Base-by-base conservation (phyloP, 2,888 invertebrate genomes). In the Zaprionus bogoriensis region DNA sequence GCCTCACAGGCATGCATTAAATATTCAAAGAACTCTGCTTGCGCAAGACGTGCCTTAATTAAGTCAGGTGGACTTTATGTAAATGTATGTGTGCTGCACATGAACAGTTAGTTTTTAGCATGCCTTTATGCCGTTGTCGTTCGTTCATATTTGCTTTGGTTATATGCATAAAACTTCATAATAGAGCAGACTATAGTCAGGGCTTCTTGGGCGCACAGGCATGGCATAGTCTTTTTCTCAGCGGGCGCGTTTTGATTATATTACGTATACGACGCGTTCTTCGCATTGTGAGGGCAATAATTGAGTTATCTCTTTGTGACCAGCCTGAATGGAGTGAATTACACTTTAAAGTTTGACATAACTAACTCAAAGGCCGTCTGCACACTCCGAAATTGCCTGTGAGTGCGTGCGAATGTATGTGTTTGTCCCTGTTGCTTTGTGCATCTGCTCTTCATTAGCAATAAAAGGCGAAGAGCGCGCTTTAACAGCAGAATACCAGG, bases 361-460 rank as follows among this genome's bases (percentile, higher is more conserved):
- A 57, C 51, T 50, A 47, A 60, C 60, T 67, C 67, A 62, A 42
- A 52, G 63, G 38, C 36, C 39, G 44, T 30, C 41, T 7, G 1
- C 19, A 20, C 10, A n/a, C n/a, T n/a, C n/a, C n/a, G n/a, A n/a
- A n/a, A n/a, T 23, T 14, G 14, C 17, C 22, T 14, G n/a, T 27
- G 25, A 12, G 42, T n/a, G 17, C 22, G 20, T 57, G 19, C n/a
- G n/a, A n/a, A n/a, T n/a, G n/a, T n/a, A n/a, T 9, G 12, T 20
- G 23, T 28, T 9, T 44, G 36, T 30, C 10, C 41, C 46, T 60
- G 51, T 42, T 25, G 32, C 47, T 44, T 45, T 57, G 44, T 23
- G 38, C 41, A 17, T 14, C 19, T 44, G 23, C 60, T 65, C 71
- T 74, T 83, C 72, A 74, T 80, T 84, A 84, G 78, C 78, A 70